phyloP scores from a whole-genome alignment of 2,797 vertebrate species.

The Loris lydekkerianus region DNA sequence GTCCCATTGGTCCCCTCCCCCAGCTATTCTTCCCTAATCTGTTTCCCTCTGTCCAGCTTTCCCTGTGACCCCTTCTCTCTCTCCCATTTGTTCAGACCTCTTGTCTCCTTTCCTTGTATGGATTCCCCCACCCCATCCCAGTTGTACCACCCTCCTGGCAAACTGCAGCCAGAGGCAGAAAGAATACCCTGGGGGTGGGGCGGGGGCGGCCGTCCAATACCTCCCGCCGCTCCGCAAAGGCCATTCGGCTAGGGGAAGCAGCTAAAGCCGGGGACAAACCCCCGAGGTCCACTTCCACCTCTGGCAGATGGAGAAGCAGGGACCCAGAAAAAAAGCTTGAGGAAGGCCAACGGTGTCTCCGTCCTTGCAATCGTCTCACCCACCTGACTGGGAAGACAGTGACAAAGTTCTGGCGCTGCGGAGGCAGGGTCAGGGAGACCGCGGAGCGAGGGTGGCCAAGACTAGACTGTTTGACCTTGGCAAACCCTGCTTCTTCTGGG shows the following conservation, averaged over 20 bases:
- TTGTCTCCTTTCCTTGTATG: background rate
- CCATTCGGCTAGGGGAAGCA: background rate
- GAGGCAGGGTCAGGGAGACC: background rate
- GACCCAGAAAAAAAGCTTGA: background rate
- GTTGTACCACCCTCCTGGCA: background rate
- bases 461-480: slow-evolving; percentile 49
- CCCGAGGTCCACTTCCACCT: background rate
- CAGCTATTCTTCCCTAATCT: background rate
- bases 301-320: background rate
- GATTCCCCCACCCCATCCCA: too few relatives aligned
- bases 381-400: background rate
- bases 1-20: background rate
- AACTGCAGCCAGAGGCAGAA: background rate
- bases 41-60: background rate
- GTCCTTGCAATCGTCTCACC: background rate
- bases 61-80: too few relatives aligned
- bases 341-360: background rate
- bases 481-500: background rate
- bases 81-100: background rate
- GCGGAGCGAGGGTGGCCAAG: accelerated
- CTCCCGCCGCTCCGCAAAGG: background rate
- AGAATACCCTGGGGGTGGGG: background rate
- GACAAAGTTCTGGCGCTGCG: slow-evolving; percentile 28
- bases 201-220: background rate
- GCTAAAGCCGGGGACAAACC: background rate